These are phyloP conservation scores for Caenorhabditis japonica DNA, from an alignment of 2,888 invertebrate species.

Conservation along the genomic window DNA sequence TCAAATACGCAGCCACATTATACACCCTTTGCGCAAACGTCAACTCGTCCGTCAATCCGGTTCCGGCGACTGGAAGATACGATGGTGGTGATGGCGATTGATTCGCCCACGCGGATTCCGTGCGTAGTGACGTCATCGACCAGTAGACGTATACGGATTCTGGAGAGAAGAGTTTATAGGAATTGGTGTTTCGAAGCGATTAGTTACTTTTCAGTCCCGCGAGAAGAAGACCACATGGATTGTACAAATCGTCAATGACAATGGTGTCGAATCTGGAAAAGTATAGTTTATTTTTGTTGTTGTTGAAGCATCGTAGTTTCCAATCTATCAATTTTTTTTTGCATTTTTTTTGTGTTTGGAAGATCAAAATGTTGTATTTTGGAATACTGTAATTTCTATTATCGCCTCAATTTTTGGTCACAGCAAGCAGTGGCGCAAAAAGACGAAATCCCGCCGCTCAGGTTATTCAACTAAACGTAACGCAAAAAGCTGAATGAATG, in stretches of 20 bases:
- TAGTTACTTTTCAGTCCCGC: conserved; percentile 62
- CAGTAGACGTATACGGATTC: conserved; percentile 75
- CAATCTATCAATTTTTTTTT: no score
- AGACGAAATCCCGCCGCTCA: no score
- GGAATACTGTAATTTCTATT: no score
- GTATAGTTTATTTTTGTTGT: no score
- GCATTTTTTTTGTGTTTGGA: no score
- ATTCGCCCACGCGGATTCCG: conserved; percentile 77
- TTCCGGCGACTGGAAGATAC: conserved; percentile 76
- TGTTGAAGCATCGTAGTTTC: no score
- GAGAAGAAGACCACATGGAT: conserved; percentile 76
- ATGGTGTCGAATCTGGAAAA: conserved; percentile 71
- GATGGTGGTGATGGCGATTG: conserved; percentile 76
- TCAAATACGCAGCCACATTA: conserved; percentile 74
- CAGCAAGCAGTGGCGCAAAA: no score
- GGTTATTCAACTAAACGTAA: no score
- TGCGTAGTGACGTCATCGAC: conserved; percentile 74
- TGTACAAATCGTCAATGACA: conserved; percentile 76
- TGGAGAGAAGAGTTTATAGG: conserved; percentile 37
- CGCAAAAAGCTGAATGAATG: no score
- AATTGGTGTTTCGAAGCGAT: background rate
- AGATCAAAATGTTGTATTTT: no score
- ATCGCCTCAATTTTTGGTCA: no score
- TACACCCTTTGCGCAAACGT: conserved; percentile 68
- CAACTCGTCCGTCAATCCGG: conserved; percentile 75